phyloP scores from a whole-genome alignment of 2,888 invertebrate genomes.

The Apotomis capreana region DNA sequence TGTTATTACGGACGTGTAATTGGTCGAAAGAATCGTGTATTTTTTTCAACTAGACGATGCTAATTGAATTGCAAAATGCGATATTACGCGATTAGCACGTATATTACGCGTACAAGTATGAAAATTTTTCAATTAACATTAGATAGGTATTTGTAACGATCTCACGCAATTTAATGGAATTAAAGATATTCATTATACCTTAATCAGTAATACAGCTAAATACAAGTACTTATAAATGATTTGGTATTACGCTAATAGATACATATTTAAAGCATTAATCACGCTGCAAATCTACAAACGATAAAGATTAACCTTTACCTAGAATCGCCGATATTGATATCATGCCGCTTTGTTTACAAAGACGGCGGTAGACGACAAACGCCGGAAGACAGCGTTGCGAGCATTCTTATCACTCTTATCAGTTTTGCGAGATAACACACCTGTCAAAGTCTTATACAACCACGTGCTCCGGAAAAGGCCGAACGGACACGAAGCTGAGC shows the following conservation, averaged over 20 bases:
- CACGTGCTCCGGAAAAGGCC: slow-evolving; percentile 73
- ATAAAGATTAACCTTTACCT: not conserved
- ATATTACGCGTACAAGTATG: no score
- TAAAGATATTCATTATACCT: no score
- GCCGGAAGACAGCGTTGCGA: slow-evolving; percentile 22
- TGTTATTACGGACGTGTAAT: no score
- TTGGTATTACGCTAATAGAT: not conserved
- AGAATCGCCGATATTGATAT: not conserved
- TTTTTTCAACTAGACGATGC: not conserved
- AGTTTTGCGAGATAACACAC: slow-evolving; percentile 48
- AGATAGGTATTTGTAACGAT: no score
- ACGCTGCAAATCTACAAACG: slow-evolving; percentile 13
- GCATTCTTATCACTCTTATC: slow-evolving; percentile 22
- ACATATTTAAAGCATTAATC: not conserved
- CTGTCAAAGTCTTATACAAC: slow-evolving; percentile 59
- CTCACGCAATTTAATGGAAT: no score
- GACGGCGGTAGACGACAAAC: slow-evolving; percentile 10
- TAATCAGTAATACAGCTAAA: no score
- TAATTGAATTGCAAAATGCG: not conserved
- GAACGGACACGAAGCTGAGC: slow-evolving; percentile 60
- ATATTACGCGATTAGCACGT: not conserved
- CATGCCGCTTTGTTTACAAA: slow-evolving; percentile 14
- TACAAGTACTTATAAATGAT: no score
- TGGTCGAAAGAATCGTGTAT: not conserved
- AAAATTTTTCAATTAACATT: no score